phyloP scores from a whole-genome alignment of 2,113 vertebrate genomes.

The pig (Sus scrofa) region T2T-Sscrofa CM000815.6:107228001-107228500 shows the following conservation, averaged over 20 bases:
- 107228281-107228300: neutral
- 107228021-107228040: conserved; percentile 72
- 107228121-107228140: conserved; percentile 65
- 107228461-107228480: neutral
- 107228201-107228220: neutral
- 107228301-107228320: neutral
- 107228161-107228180: neutral
- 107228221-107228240: neutral
- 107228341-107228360: neutral
- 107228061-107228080: conserved; percentile 77
- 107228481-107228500: neutral
- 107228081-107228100: conserved; percentile 68
- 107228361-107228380: neutral
- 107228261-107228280: neutral
- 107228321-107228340: neutral
- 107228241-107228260: neutral
- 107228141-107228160: conserved; percentile 21
- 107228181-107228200: neutral
- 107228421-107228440: neutral
- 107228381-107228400: neutral
- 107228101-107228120: conserved; percentile 55
- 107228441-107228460: neutral
- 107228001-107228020: conserved; percentile 71
- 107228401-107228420: conserved; percentile 11
- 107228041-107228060: conserved; percentile 70